Percentiles rank a stretch among this genome's conserved stretches.
Conservation (phyloP, 1,140 invertebrate species). For the Forficula auricularia region DNA sequence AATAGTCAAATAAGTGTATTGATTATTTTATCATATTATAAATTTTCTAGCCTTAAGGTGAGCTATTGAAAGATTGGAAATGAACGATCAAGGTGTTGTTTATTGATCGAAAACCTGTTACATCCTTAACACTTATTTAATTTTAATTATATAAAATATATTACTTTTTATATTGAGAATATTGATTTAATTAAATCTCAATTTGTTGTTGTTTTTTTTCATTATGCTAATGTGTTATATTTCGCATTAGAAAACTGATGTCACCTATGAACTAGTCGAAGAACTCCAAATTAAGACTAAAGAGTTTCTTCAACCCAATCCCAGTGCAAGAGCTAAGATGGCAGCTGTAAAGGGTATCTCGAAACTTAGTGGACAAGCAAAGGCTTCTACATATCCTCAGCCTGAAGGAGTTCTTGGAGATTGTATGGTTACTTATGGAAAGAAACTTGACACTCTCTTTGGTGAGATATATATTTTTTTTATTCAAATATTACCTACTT, state of each 20-base stretch:
- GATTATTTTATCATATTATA: too few relatives aligned
- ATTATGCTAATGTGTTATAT: slow-evolving; percentile 1
- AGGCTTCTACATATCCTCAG: slow-evolving; percentile 89
- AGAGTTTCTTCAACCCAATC: slow-evolving; percentile 98
- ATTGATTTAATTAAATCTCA: too few relatives aligned
- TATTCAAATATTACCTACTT: slow-evolving; percentile 6
- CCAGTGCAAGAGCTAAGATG: slow-evolving; percentile 86
- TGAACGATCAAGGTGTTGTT: too few relatives aligned
- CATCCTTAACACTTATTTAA: too few relatives aligned
- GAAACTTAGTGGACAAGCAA: slow-evolving; percentile 72
- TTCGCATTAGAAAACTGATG: slow-evolving; percentile 73
- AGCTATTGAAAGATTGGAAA: too few relatives aligned
- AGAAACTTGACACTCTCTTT: slow-evolving; percentile 84
- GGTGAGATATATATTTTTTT: slow-evolving; percentile 33
- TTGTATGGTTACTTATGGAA: slow-evolving; percentile 88
- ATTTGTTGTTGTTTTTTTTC: too few relatives aligned
- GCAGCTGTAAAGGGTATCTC: slow-evolving; percentile 82
- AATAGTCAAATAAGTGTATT: too few relatives aligned
- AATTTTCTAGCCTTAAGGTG: too few relatives aligned
- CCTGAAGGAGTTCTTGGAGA: slow-evolving; percentile 95
- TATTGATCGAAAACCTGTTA: too few relatives aligned
- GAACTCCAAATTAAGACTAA: slow-evolving; percentile 92
- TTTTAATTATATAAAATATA: neutral
- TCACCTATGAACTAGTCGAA: slow-evolving; percentile 86
- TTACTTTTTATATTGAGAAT: neutral